phyloP scores from a whole-genome alignment of 2,797 vertebrate species.

The Hydrolagus colliei region DNA sequence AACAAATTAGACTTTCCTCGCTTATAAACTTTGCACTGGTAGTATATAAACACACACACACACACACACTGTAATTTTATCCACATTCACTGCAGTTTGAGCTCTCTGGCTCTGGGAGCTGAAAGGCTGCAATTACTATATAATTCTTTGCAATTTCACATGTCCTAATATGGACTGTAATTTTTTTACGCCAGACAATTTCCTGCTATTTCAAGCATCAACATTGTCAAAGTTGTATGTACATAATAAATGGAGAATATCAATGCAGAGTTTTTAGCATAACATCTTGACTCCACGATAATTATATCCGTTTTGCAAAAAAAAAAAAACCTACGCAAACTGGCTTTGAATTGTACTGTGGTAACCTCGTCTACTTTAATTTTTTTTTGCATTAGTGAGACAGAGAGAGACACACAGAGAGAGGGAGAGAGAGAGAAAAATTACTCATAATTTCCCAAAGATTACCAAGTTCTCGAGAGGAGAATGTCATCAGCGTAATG shows the following conservation, averaged over 20 bases:
- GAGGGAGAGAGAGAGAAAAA: conserved; percentile 61
- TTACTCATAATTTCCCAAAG: conserved; percentile 99
- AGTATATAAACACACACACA: conserved; percentile 37
- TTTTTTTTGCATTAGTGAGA: conserved; percentile 56
- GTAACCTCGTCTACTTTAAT: conserved; percentile 99
- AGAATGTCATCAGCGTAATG: conserved; percentile 99
- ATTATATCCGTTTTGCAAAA: conserved; percentile 92
- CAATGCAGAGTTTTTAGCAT: conserved; percentile 99
- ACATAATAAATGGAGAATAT: conserved; percentile 99
- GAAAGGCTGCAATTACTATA: conserved; percentile 99
- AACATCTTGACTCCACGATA: conserved; percentile 99
- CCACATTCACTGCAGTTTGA: conserved; percentile 97
- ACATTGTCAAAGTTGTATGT: conserved; percentile 99
- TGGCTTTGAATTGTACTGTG: conserved; percentile 94
- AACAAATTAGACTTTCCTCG: conserved; percentile 87
- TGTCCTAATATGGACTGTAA: conserved; percentile 99
- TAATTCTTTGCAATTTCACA: conserved; percentile 99
- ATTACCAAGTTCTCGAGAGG: conserved; percentile 99
- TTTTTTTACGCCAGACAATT: conserved; percentile 98
- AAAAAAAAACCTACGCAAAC: conserved; percentile 82
- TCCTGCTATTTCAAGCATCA: conserved; percentile 99
- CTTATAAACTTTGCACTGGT: conserved; percentile 89
- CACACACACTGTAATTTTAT: conserved; percentile 83
- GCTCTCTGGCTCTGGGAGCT: conserved; percentile 97
- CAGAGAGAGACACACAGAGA: too few species aligned